Conservation (phyloP, 2,888 invertebrate species). For the Euproctis similis region DNA sequence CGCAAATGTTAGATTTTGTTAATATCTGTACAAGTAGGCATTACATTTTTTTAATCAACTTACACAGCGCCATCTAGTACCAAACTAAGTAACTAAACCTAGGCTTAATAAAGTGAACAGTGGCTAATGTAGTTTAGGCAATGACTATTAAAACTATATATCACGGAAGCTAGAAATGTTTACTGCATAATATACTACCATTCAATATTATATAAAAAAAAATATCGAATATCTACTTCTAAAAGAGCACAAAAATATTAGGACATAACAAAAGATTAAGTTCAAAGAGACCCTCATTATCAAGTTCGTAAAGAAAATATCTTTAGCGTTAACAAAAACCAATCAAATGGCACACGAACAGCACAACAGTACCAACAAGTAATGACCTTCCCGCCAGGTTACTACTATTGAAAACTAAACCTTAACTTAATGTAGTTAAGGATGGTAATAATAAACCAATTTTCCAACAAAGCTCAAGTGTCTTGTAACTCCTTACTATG, state of each 20-base stretch:
- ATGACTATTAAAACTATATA: too few relatives aligned
- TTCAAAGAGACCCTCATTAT: conserved; percentile 4
- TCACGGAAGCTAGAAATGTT: too few relatives aligned
- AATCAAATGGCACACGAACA: conserved; percentile 13
- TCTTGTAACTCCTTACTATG: conserved; percentile 40
- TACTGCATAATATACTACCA: too few relatives aligned
- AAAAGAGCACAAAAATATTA: too few relatives aligned
- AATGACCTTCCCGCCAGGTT: conserved; percentile 2
- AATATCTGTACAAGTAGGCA: too few relatives aligned
- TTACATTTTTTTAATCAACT: too few relatives aligned
- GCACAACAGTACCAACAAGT: conserved; percentile 5
- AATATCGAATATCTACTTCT: too few relatives aligned
- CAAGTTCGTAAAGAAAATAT: conserved; percentile 19
- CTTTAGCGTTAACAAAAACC: conserved; percentile 17
- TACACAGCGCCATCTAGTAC: too few relatives aligned
- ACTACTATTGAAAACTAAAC: background rate
- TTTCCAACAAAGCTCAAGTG: conserved; percentile 2
- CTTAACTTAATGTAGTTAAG: background rate
- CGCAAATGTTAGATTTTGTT: conserved; percentile 3
- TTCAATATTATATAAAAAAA: too few relatives aligned
- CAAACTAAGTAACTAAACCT: too few relatives aligned
- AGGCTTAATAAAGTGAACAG: too few relatives aligned
- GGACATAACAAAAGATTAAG: background rate
- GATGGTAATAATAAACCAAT: conserved; percentile 1
- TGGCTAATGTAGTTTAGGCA: too few relatives aligned